Base-by-base conservation (phyloP, 2,888 invertebrate genomes). In the Macaria notata region DNA sequence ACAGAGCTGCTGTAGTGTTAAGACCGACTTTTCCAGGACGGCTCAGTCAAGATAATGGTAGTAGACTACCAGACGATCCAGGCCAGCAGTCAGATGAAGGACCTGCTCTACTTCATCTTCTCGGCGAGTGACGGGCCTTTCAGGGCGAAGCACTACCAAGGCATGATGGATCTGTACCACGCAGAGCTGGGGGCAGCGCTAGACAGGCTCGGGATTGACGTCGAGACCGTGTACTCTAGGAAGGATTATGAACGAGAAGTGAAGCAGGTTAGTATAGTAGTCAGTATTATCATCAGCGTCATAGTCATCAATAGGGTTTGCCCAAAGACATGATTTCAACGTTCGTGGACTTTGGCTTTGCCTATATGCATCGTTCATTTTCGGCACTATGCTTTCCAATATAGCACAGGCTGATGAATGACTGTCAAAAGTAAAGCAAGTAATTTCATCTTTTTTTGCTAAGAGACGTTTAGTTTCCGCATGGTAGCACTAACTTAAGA, bases 241-340 rank as follows among this genome's bases (percentile, higher is more conserved):
- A 71, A 71, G 4, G 72, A 72, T 41, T 83, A 79, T 50, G 75
- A 83, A 29, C 66, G 62, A 41, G 83, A 84, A 19, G 54, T 78
- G n/a, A 69, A 76, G 57, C 63, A 73, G 71, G 82, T 53, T 9
- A 41, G 41, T n/a, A 8, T 41, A 8, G 41, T 6, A n/a, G 39
- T 39, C 39, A 3, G 8, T 4, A 8, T n/a, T n/a, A n/a, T 7
- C 5, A 38, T 3, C 8, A 38, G 8, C 5, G 1, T 38, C 8
- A 8, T 38, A 38, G 5, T 38, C 8, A 38, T 8, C 8, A 38
- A 38, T 38, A 38, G 8, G 38, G 38, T 38, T 7, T 38, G 38
- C 5, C 8, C 6, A 38, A 7, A 3, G 38, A 38, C 5, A 8
- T 38, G 5, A 38, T 38, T 3, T 38, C 5, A 5, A 38, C 38